Evolutionary conservation across 1,140 invertebrate species (phyloP), one percentile per base, ranked within the genome.

Genomic region (Drosophila bifasciata): DNA sequence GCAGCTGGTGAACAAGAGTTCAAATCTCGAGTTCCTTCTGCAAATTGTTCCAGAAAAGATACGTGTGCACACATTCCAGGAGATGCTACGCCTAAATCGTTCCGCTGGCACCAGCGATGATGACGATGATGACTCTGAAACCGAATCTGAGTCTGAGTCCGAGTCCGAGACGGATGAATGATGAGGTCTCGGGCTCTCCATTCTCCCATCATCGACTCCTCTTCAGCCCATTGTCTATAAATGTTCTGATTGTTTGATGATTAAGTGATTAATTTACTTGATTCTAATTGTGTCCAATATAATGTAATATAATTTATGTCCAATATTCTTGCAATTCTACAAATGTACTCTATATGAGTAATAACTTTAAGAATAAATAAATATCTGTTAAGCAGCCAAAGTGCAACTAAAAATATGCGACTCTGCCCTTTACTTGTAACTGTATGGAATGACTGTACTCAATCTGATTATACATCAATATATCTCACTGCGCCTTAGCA

Each of bases 11-110:
- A 89, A 90, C 56, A 84, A 89, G 39, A 66, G 73, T 39, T 76
- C 77, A 21, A 80, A 79, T 58, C 76, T 91, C 1, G 90, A 90
- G 43, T 91, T 91, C 11, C 55, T 91, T 15, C 53, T 91, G 1
- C 90, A 91, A 74, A 91, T 91, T 23, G 74, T 91, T n/a, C 90
- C 90, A 11, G 72, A 90, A 17, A 91, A 91, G 53, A 91, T 91
- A 41, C 83, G 79, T 4, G 90, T 91, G 7, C 74, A 85, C 23
- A 85, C 91, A 50, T 91, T 91, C 28, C 74, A 89, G 23, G 83
- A 91, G 45, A 79, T 91, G 75, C n/a, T 91, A 0, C 66, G 77
- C 0, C 11, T 83, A 5, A 90, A 90, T 16, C 83, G 83, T 2
- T 62, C 73, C 39, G 75, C 44, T 15, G 64, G 28, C 36, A 40